Evolutionary conservation across 2,888 invertebrate species (phyloP), one percentile per base, ranked within the genome.

Genomic region (Drosophila kanekoi): DNA sequence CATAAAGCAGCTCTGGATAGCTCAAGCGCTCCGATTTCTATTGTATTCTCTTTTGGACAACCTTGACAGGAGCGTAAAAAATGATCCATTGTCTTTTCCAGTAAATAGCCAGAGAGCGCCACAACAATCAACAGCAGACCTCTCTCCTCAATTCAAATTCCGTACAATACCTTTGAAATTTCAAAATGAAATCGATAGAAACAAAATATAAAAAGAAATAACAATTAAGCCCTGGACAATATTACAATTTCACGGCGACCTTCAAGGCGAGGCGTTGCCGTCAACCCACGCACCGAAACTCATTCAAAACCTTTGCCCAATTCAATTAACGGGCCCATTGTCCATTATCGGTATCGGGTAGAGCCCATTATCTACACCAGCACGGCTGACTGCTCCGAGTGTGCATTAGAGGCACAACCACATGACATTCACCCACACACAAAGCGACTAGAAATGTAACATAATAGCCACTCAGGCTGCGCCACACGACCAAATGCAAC

Each of bases 251-350:
- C 56, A 81, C 44, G 60, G 43, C 53, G 70, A 72, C 85, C 81
- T 81, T 84, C 78, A 60, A 58, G 33, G 33, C 44, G 54, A 45
- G 48, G 20, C 18, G 38, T 44, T 45, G n/a, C 28, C 40, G 37
- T 44, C 58, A 33, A 58, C 82, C 82, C 71, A 83, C 86, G 82
- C 86, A 76, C 64, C 45, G 81, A 84, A 83, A 84, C 60, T 48
- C 71, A 83, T 63, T 64, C 47, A 62, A 44, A 58, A 44, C 58
- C 37, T 57, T 79, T 47, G 52, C 45, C 43, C 72, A 72, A 80
- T 79, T 82, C 79, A 83, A 83, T 83, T 85, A 83, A 79, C 72
- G 43, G 43, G 37, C 28, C 80, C 65, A 85, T 83, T 83, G 83
- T 83, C 52, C 28, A 4, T 13, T 79, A 53, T 60, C 49, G 56